Conservation (phyloP, 2,113 vertebrate species). For the Acanthisitta chloris region DNA sequence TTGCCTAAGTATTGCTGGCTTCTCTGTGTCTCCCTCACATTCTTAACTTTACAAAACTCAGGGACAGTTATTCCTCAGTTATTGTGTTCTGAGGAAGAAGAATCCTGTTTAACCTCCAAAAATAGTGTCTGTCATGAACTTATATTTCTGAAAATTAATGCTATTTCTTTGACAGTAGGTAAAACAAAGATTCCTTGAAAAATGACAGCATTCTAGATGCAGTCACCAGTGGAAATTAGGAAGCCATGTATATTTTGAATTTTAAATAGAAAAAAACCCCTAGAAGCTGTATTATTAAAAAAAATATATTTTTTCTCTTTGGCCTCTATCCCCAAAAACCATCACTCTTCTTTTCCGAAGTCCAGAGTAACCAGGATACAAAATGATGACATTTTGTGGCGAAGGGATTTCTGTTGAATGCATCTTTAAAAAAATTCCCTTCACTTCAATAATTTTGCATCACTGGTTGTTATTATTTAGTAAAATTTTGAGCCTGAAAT, state of each 20-base stretch:
- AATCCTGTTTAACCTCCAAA: neutral
- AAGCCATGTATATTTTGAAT: neutral
- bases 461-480: neutral
- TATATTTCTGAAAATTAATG: neutral
- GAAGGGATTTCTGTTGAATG: neutral
- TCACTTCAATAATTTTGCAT: neutral
- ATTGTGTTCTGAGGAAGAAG: neutral
- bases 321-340: neutral
- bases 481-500: neutral
- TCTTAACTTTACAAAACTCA: neutral
- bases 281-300: rapidly evolving
- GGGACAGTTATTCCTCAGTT: neutral
- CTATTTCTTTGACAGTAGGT: neutral
- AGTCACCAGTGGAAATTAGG: neutral
- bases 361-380: neutral
- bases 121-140: neutral
- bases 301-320: neutral
- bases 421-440: neutral
- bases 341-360: neutral
- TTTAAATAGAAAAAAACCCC: neutral
- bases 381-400: neutral
- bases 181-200: neutral
- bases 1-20: neutral
- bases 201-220: neutral
- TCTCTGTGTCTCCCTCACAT: neutral